Base-by-base conservation (phyloP, 2,888 invertebrate genomes). In the Mystacides longicornis region DNA sequence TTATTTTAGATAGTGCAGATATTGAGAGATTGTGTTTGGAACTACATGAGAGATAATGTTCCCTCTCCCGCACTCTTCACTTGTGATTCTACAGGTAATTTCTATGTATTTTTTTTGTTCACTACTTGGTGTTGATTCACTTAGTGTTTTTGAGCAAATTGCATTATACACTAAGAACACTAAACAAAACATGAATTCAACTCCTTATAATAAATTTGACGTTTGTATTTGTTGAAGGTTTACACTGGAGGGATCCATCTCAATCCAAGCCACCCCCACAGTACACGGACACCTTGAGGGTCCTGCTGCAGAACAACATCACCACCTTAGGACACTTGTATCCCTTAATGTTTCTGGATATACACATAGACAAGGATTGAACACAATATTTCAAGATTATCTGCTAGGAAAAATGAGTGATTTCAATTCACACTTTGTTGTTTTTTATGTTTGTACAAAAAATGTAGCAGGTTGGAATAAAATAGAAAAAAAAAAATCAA, bases 21-120 rank as follows among this genome's bases (percentile, higher is more conserved):
- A 52, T 70, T 94, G 62, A 81, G 88, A 50, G 93, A 93, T 66
- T 90, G 90, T 65, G 80, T 94, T 55, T 94, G 93, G 93, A 87
- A 86, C 64, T 94, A 92, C 67, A 86, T 93, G 69, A 82, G 90
- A 62, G 93, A 93, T 67, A 84, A 93, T 67, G 89, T 93, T 20
- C 93, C 93, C 0, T 88, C 92, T 0, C 93, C 93, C 0, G 86
- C 88, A 0, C 70, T 90, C 9, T 93, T 91, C 64, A 75, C 78
- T 1, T 80, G 83, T 51, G 87, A 88, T 66, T 70, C 78, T 31
- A 81, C 81, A 64, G 85, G 80, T 66, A 59, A n/a, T n/a, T n/a
- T n/a, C n/a, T n/a, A n/a, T n/a, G n/a, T n/a, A n/a, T n/a, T n/a
- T n/a, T n/a, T n/a, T n/a, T n/a, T n/a, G n/a, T n/a, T n/a, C n/a